A percentile compares a stretch with the other conserved stretches of the same genome.
Evolutionary conservation across 2,113 vertebrate genomes (phyloP).

Genomic region (Ascaphus truei): DNA sequence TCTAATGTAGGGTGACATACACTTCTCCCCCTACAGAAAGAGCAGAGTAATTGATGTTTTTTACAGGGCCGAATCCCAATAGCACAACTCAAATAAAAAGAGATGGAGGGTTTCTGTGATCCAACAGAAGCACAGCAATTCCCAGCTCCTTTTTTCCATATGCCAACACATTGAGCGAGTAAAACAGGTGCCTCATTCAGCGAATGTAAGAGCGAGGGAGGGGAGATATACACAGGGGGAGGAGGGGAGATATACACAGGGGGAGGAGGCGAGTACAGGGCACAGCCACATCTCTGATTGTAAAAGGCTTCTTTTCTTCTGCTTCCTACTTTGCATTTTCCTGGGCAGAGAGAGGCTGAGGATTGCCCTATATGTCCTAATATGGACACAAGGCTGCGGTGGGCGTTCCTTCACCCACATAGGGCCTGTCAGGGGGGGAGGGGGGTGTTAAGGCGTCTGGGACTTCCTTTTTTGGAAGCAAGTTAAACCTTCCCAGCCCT

Average conservation of each 20-base stretch:
- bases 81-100: no score
- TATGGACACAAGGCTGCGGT: conserved; percentile 28
- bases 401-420: background rate
- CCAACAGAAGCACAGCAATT: no score
- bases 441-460: background rate
- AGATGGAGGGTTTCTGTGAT: no score
- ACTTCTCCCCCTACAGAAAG: no score
- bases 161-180: no score
- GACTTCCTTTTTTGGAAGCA: conserved; percentile 32
- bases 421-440: background rate
- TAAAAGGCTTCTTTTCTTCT: conserved; percentile 5
- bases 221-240: background rate
- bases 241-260: background rate
- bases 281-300: background rate
- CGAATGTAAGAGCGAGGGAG: background rate
- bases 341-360: background rate
- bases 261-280: background rate
- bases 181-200: conserved; percentile 1
- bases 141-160: no score
- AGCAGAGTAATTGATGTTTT: no score
- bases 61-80: no score
- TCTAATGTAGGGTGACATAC: no score
- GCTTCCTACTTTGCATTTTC: background rate
- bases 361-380: conserved; percentile 31
- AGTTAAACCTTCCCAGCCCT: conserved; percentile 10